Conservation (phyloP, 2,888 invertebrate genomes). For the Lamellibrachia satsuma region DNA sequence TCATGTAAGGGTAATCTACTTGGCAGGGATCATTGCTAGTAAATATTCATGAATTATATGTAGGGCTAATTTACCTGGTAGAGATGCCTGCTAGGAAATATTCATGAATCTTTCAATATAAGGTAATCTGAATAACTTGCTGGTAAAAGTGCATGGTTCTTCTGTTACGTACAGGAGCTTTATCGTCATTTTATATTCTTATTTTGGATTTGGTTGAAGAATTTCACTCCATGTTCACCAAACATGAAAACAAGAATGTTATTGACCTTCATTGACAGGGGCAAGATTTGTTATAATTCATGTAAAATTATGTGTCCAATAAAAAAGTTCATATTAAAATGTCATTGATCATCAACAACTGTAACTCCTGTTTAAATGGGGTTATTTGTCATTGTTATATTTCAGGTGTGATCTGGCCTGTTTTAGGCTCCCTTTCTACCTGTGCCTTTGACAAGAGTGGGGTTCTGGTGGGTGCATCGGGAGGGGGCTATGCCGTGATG, state of each 20-base stretch:
- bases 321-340: too few relatives aligned
- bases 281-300: too few relatives aligned
- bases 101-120: background rate
- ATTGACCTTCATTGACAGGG: too few relatives aligned
- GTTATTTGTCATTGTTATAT: background rate
- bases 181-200: too few relatives aligned
- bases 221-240: too few relatives aligned
- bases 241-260: too few relatives aligned
- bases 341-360: too few relatives aligned
- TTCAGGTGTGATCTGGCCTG: background rate
- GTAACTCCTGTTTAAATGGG: too few relatives aligned
- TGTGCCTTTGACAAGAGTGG: slow-evolving; percentile 79
- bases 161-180: too few relatives aligned
- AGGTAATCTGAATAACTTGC: slow-evolving; percentile 44
- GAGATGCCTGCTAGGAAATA: slow-evolving; percentile 67
- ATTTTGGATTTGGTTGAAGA: too few relatives aligned
- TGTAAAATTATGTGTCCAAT: too few relatives aligned
- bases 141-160: too few relatives aligned
- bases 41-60: slow-evolving; percentile 46
- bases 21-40: slow-evolving; percentile 45
- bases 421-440: slow-evolving; percentile 58
- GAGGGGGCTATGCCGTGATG: slow-evolving; percentile 87
- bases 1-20: slow-evolving; percentile 72
- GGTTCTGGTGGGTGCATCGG: slow-evolving; percentile 86
- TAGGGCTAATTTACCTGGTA: slow-evolving; percentile 75